A percentile compares a stretch with the other conserved stretches of the same genome.
These are phyloP conservation scores for Elanus axillaris DNA, from an alignment of 2,113 vertebrate species.

Conservation along the genomic window DNA sequence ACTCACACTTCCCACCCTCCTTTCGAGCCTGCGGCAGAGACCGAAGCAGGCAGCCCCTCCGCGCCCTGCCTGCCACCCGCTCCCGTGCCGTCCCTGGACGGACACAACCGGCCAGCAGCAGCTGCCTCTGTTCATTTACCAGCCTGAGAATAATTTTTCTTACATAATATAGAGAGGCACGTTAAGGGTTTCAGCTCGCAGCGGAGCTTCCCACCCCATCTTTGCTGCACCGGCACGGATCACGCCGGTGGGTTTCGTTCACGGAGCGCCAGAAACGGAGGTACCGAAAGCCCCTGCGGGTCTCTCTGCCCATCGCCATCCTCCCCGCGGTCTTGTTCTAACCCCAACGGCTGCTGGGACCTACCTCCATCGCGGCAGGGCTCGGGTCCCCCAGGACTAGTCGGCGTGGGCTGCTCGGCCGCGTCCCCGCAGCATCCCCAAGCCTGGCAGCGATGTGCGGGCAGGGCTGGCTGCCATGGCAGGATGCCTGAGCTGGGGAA, in stretches of 20 bases:
- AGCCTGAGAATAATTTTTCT: neutral
- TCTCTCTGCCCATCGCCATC: neutral
- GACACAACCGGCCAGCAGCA: neutral
- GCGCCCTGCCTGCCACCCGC: neutral
- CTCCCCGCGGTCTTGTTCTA: fast-evolving
- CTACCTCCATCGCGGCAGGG: constrained; percentile 49
- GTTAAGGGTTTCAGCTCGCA: neutral
- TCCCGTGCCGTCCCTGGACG: neutral
- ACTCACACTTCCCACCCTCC: neutral
- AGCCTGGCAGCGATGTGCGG: neutral
- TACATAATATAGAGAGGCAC: neutral
- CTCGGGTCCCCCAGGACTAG: neutral
- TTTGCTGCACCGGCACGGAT: neutral
- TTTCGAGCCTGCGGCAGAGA: neutral
- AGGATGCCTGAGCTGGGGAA: neutral
- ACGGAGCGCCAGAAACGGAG: neutral
- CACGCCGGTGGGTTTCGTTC: neutral
- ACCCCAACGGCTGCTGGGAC: neutral
- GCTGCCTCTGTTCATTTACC: neutral
- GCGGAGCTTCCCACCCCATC: neutral
- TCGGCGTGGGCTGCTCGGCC: neutral
- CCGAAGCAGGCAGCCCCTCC: neutral
- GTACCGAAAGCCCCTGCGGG: fast-evolving
- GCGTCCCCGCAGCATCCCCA: neutral
- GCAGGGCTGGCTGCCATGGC: neutral